Base-by-base conservation (phyloP, 2,113 vertebrate species). In the Macroglossus sobrinus region DNA sequence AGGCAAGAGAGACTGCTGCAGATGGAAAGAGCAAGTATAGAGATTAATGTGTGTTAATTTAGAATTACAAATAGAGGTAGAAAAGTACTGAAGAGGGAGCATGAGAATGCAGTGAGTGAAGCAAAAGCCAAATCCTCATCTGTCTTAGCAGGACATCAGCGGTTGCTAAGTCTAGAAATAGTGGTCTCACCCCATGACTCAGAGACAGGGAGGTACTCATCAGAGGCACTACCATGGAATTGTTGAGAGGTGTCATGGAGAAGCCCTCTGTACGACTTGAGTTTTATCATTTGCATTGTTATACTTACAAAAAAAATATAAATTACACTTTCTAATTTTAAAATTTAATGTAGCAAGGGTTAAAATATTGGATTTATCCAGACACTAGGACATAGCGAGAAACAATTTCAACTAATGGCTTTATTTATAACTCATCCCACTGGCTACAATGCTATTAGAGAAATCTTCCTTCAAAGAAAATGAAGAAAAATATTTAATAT, bases 401-500 rank as follows among this genome's bases (percentile, higher is more conserved):
- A 88, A 88, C 53, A 19, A 38, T 47, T 35, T 78, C 45, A 80
- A 50, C 15, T 13, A 55, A 75, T 1, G 4, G 28, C 74, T 59
- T 94, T 64, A 88, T 33, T 22, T 79, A 33, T 50, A 22, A 89
- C 45, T 80, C 43, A 78, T 69, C 35, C 76, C 50, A 82, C 40
- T 63, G 35, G 61, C 26, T 63, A 63, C 24, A 43, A 11, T 1
- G 35, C 38, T 43, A 2, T 0, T 75, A 66, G 55, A 61, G 40
- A 88, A 95, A 64, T 4, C 47, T 69, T 38, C 47, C 33, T 79
- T 90, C 61, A 45, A 86, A 92, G 61, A 75, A 88, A 95, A 74
- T 61, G 61, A 78, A 57, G 78, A 66, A 71, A 74, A 93, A 66
- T 55, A 91, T 43, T 84, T 87, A 35, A 38, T 14, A 75, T 57